Base-by-base conservation (phyloP, 2,113 vertebrate species). In the Solea solea region DNA sequence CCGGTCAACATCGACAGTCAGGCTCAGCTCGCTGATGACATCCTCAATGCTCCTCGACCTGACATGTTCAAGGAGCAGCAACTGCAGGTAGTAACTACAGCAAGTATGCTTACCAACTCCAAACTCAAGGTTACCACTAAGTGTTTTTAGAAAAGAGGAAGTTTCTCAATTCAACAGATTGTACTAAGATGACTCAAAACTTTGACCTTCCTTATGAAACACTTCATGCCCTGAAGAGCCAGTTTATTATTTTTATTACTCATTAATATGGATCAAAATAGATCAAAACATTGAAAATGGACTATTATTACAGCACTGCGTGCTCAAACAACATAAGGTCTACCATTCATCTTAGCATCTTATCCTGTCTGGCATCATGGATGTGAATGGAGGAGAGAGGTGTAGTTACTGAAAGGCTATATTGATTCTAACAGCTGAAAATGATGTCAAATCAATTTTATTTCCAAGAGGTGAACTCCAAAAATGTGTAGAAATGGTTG, bases 11-110 rank as follows among this genome's bases (percentile, higher is more conserved):
- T 99, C 15, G 98, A 99, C 54, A 98, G 97, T 87, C 97, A 98
- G 76, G 97, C 96, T 41, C 97, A 98, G 89, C 60, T 99, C 74
- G 97, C 97, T 0, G 97, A 97, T 2, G 97, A 98, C 83, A 95
- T 97, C 55, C 96, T 99, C 83, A 96, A 94, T 1, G 96, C 97
- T 1, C 98, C 98, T 0, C 95, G 95, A 61, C 97, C 96, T 0
- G 94, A 97, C 91, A 99, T 99, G 97, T 99, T 99, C 88, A 98
- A 95, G 90, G 97, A 98, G 83, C 97, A 98, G 61, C 98, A 99
- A 27, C 95, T 97, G 59, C 98, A 99, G 97, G 97, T 99, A 34
- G 34, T 34, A 4, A 34, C 0, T 34, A 34, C 34, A 34, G 3
- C 34, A 34, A 34, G 5, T 34, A 34, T 34, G 34, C 34, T 4